A percentile compares a stretch with the other conserved stretches of the same genome.
phyloP scores from a whole-genome alignment of 2,797 vertebrate genomes.

The Periophthalmus magnuspinnatus region DNA sequence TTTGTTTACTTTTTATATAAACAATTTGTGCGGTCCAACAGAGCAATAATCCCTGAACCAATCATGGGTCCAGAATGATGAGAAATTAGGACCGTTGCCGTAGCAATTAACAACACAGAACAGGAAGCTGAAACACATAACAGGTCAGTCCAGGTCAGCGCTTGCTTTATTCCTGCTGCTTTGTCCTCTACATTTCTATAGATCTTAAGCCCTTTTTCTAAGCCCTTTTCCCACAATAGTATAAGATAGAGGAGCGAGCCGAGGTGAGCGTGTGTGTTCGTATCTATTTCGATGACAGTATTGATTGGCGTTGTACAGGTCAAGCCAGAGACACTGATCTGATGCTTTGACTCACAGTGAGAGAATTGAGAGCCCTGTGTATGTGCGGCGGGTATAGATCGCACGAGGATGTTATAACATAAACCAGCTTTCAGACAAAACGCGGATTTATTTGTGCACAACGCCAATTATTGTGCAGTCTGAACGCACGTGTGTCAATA shows the following conservation, averaged over 20 bases:
- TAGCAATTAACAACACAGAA: no score
- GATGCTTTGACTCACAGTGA: conserved; percentile 26
- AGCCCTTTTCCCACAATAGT: not conserved
- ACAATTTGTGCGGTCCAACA: no score
- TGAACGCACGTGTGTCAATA: not conserved
- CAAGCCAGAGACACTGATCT: conserved; percentile 35
- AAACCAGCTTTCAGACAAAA: conserved; percentile 16
- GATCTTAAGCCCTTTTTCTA: not conserved
- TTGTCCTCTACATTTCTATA: not conserved
- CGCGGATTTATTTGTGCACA: not conserved
- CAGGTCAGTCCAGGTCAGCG: no score
- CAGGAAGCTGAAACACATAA: no score
- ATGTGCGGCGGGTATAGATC: conserved; percentile 45
- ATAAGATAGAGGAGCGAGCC: conserved; percentile 8
- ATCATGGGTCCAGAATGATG: no score
- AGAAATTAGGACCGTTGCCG: no score
- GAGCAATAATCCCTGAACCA: no score
- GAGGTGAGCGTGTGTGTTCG: conserved; percentile 43
- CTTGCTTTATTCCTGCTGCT: not conserved
- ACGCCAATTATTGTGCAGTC: not conserved
- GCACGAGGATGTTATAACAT: conserved; percentile 18
- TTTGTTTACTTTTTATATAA: no score
- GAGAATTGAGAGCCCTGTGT: conserved; percentile 19
- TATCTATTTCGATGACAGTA: conserved; percentile 50
- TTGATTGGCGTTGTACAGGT: conserved; percentile 55